Conservation (phyloP, 1,140 invertebrate genomes). For the Trachelipus rathkii region DNA sequence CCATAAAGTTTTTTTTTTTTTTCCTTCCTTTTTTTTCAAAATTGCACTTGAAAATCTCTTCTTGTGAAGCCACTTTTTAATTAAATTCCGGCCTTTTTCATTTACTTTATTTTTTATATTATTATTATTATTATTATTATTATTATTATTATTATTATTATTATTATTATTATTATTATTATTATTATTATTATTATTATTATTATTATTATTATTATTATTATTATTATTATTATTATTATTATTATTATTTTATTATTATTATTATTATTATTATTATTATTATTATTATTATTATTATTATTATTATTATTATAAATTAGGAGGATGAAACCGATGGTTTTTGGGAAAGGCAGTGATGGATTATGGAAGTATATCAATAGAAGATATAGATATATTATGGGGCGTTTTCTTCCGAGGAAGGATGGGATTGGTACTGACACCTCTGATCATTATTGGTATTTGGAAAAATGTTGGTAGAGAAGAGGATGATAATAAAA, state of each 20-base stretch:
- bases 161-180: conserved; percentile 9
- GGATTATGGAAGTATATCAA: not conserved
- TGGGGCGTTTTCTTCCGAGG: not conserved
- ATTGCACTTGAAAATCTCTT: too few relatives aligned
- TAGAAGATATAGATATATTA: not conserved
- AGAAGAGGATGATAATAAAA: too few relatives aligned
- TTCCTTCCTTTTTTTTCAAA: too few relatives aligned
- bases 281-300: conserved; percentile 4
- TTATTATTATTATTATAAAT: conserved; percentile 8
- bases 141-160: conserved; percentile 13
- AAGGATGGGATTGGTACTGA: not conserved
- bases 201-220: conserved; percentile 13
- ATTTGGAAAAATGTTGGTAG: too few relatives aligned
- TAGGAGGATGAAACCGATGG: not conserved
- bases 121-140: not conserved
- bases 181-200: conserved; percentile 11
- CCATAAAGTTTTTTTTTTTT: too few relatives aligned
- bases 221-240: conserved; percentile 6
- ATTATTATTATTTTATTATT: not conserved
- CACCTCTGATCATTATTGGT: too few relatives aligned
- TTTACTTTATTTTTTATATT: too few relatives aligned
- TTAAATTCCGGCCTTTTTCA: too few relatives aligned
- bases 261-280: conserved; percentile 15
- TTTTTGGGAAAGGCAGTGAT: not conserved
- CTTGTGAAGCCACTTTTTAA: too few relatives aligned